These are phyloP conservation scores for Drepana falcataria DNA, from an alignment of 2,888 invertebrate genomes.

Conservation along the genomic window DNA sequence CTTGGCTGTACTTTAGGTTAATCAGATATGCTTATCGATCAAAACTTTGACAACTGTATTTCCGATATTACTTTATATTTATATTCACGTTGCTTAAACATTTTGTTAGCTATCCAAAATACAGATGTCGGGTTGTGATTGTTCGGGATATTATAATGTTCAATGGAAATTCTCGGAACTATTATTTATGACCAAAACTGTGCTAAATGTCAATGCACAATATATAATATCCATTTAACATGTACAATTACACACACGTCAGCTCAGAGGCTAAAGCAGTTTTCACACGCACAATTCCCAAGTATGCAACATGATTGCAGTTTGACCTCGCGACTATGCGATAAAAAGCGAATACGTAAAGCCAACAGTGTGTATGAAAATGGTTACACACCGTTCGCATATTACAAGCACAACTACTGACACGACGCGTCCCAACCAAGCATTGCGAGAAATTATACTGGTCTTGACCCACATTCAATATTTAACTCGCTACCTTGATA, in stretches of 20 bases:
- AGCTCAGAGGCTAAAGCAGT: background rate
- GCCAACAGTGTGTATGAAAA: background rate
- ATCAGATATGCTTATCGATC: constrained; percentile 12
- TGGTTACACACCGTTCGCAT: background rate
- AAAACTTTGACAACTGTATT: constrained; percentile 17
- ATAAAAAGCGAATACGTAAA: background rate
- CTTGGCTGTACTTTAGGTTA: constrained; percentile 67
- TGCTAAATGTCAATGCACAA: background rate
- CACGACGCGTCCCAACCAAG: background rate
- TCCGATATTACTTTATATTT: constrained; percentile 15
- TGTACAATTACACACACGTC: background rate
- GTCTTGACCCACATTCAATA: too few species aligned
- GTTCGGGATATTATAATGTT: background rate
- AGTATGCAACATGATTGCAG: background rate
- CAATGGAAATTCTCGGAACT: background rate
- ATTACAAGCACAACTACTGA: background rate
- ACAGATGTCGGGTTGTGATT: background rate
- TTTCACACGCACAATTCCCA: background rate
- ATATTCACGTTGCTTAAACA: too few species aligned
- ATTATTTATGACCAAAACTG: background rate
- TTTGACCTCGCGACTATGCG: background rate
- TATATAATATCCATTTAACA: background rate
- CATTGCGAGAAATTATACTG: too few species aligned
- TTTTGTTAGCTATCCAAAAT: background rate
- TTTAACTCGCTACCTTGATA: too few species aligned